phyloP scores from a whole-genome alignment of 2,113 vertebrate species.

The Oryzias woworae region DNA sequence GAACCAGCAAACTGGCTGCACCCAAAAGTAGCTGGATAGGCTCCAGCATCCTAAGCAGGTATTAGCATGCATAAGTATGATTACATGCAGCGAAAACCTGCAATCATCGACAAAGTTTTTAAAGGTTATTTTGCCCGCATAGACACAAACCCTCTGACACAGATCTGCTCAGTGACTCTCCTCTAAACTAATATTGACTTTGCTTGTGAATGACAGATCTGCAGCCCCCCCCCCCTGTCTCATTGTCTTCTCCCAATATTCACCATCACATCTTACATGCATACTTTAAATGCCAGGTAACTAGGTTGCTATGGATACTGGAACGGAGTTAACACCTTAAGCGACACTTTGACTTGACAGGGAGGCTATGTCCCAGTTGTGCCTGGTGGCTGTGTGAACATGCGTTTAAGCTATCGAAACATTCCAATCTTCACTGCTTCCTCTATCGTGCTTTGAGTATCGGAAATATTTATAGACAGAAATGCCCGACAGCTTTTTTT shows the following conservation, averaged over 20 bases:
- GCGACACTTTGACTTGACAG: constrained; percentile 57
- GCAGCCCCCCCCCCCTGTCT: constrained; percentile 26
- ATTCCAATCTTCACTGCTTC: too few species aligned
- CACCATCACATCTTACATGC: constrained; percentile 51
- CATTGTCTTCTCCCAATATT: constrained; percentile 63
- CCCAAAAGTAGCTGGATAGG: too few species aligned
- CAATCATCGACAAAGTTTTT: too few species aligned
- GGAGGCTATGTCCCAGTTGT: constrained; percentile 42
- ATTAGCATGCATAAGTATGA: too few species aligned
- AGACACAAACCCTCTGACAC: constrained; percentile 19
- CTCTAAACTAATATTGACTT: constrained; percentile 67
- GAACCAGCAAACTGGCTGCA: too few species aligned
- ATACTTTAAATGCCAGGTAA: constrained; percentile 74
- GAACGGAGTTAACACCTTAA: constrained; percentile 55
- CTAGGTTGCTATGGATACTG: constrained; percentile 78
- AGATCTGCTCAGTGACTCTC: constrained; percentile 23
- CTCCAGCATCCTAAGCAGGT: too few species aligned
- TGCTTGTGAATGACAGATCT: constrained; percentile 57
- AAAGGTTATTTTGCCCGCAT: background rate
- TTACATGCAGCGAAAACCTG: too few species aligned
- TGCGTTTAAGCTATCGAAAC: background rate
- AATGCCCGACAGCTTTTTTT: too few species aligned
- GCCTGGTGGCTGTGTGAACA: constrained; percentile 7
- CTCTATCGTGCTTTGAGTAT: too few species aligned
- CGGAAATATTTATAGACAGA: too few species aligned